Conservation (phyloP, 2,888 invertebrate genomes). For the Rhagonycha lutea region DNA sequence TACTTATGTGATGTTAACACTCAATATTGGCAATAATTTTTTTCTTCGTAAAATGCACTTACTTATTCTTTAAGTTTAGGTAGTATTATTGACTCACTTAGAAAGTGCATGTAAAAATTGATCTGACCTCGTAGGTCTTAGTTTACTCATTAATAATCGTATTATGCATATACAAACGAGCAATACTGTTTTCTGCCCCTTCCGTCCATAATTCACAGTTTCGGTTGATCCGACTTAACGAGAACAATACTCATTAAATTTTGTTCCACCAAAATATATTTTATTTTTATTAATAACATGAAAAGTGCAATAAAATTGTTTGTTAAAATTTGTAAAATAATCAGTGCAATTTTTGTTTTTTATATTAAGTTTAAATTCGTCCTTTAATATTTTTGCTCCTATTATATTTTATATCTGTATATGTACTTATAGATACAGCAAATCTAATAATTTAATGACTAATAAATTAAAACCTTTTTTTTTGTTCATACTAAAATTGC, state of each 20-base stretch:
- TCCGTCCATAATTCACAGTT: neutral
- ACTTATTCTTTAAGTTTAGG: neutral
- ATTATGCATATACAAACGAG: neutral
- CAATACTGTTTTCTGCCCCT: neutral
- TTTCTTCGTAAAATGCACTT: neutral
- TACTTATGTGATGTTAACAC: neutral
- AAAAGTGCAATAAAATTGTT: constrained; percentile 27
- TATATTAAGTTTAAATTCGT: neutral
- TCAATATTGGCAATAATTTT: neutral
- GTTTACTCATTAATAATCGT: neutral
- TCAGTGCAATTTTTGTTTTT: constrained; percentile 4
- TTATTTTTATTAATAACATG: neutral
- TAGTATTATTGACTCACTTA: neutral
- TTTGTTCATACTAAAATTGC: neutral
- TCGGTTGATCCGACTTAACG: neutral
- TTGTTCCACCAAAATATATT: constrained; percentile 3
- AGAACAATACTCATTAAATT: constrained; percentile 8
- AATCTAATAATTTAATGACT: neutral
- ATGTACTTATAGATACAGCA: neutral
- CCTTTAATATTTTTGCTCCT: neutral
- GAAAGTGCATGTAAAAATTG: neutral
- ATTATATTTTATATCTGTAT: neutral
- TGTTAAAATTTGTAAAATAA: neutral
- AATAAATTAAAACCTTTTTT: neutral
- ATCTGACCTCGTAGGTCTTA: neutral